These are phyloP conservation scores for Ia io DNA, from an alignment of 2,113 vertebrate genomes.

Conservation along the genomic window DNA sequence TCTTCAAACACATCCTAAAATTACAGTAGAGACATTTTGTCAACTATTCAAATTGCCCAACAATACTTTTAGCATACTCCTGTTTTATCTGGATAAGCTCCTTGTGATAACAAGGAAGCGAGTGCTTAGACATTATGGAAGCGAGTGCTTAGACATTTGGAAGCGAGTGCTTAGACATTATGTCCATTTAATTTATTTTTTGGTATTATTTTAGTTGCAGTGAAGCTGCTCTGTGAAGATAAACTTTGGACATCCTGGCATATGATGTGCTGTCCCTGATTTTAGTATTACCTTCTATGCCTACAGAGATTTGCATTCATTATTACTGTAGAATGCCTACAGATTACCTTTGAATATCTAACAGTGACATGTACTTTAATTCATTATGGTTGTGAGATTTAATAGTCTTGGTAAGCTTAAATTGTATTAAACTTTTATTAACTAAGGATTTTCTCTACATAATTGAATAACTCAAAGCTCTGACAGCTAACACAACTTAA, in stretches of 20 bases:
- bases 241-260: conserved; percentile 62
- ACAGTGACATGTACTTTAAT: conserved; percentile 70
- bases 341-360: conserved; percentile 79
- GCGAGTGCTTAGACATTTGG: neutral
- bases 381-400: conserved; percentile 75
- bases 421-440: conserved; percentile 80
- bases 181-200: conserved; percentile 10
- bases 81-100: neutral
- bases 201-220: conserved; percentile 49
- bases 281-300: conserved; percentile 74
- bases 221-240: conserved; percentile 62
- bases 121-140: neutral
- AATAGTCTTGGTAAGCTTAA: conserved; percentile 77
- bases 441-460: conserved; percentile 72
- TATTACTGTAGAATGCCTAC: conserved; percentile 71
- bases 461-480: conserved; percentile 79
- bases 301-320: conserved; percentile 77
- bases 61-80: neutral
- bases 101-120: neutral
- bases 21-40: neutral
- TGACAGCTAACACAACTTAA: conserved; percentile 71
- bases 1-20: neutral
- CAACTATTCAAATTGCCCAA: neutral
- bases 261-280: conserved; percentile 56
- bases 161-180: neutral